Evolutionary conservation across 2,888 invertebrate genomes (phyloP), one percentile per base, ranked within the genome.

Genomic region (Hylaea fasciaria): DNA sequence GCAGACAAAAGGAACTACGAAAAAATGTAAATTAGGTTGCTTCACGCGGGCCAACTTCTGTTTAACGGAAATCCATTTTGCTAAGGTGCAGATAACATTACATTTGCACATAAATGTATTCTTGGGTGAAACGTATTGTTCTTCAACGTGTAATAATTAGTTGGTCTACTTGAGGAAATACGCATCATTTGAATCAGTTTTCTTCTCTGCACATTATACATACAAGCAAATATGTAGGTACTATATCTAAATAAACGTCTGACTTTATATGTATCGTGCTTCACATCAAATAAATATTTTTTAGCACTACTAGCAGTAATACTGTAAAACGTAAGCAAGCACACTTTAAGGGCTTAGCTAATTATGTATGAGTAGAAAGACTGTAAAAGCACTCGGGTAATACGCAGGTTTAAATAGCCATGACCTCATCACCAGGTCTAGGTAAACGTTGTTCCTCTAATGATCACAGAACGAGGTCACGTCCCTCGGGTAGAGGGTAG

Each of bases 381-480:
- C 32, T 41, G 35, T 22, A 39, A 49, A 12, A 44, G 41, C 11
- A 43, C 45, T 39, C 43, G n/a, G n/a, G n/a, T 43, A 29, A 54
- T 46, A 32, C n/a, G 35, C 22, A 40, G 45, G 44, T 54, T 12
- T 41, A 45, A 60, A 16, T 39, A 62, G 16, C 71, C 64, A 68
- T 83, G 81, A 83, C 77, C 76, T 83, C 82, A 82, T 74, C 74
- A 65, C 75, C 70, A 72, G 65, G 71, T 73, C 71, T 80, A 77
- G 74, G 78, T 74, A 81, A 84, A 82, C 78, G 73, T 76, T 77
- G 71, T 75, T 78, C 72, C 77, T 80, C 76, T 78, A 80, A 85
- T 82, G 78, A 78, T 62, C 68, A 69, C 71, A 71, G 73, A 87
- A 84, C 73, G 81, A 81, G 84, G 83, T 74, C 81, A 78, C 76